Evolutionary conservation across 2,888 invertebrate species (phyloP).

Genomic region (Linnaemya tessellans): DNA sequence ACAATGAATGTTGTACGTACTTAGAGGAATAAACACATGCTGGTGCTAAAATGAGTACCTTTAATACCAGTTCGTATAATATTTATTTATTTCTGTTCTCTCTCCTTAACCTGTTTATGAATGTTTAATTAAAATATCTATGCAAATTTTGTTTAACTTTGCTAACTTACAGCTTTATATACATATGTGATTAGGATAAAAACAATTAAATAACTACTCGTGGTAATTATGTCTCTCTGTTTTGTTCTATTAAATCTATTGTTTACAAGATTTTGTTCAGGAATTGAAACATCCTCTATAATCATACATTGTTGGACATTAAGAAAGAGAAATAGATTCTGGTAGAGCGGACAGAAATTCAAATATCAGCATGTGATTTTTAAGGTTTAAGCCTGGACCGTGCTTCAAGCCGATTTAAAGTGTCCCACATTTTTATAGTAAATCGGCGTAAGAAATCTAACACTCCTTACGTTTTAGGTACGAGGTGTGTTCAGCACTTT

Average conservation of each 20-base stretch:
- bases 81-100: constrained; percentile 9
- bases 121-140: constrained; percentile 1
- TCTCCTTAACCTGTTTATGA: constrained; percentile 12
- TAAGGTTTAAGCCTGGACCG: no score
- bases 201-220: neutral
- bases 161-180: neutral
- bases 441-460: no score
- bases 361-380: no score
- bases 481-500: no score
- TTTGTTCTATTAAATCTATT: neutral
- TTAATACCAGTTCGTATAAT: neutral
- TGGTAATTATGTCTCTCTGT: neutral
- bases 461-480: no score
- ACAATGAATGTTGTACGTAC: neutral
- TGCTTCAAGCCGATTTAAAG: no score
- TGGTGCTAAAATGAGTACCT: constrained; percentile 6
- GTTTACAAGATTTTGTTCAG: neutral
- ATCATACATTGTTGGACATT: no score
- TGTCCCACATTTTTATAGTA: no score
- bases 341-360: no score
- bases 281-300: neutral
- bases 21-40: constrained; percentile 1
- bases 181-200: neutral
- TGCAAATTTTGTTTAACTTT: neutral
- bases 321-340: no score